Conservation (phyloP, 2,113 vertebrate genomes). For the Chelonoidis abingdonii region DNA sequence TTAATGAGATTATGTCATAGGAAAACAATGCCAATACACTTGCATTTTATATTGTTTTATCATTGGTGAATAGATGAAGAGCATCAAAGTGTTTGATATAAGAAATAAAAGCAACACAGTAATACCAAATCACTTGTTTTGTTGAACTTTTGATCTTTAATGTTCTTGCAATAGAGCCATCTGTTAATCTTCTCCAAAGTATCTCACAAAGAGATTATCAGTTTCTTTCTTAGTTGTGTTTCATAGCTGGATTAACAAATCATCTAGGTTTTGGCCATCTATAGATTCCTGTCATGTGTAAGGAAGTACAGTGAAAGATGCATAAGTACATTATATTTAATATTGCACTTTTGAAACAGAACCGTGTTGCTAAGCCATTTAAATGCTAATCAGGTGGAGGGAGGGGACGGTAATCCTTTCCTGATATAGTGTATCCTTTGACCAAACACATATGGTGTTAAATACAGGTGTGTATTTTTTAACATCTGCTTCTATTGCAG, state of each 20-base stretch:
- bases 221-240: constrained; percentile 35
- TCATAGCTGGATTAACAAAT: constrained; percentile 62
- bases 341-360: neutral
- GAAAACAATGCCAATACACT: neutral
- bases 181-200: constrained; percentile 11
- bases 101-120: neutral
- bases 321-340: neutral
- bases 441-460: neutral
- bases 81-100: neutral
- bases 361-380: constrained; percentile 61
- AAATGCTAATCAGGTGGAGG: constrained; percentile 15
- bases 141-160: neutral
- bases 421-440: constrained; percentile 18
- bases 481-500: neutral
- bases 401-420: constrained; percentile 42
- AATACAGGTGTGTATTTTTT: neutral
- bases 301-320: neutral
- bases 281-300: neutral
- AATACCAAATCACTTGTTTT: neutral
- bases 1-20: neutral
- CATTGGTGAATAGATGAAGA: neutral
- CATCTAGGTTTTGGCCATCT: constrained; percentile 11
- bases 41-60: neutral
- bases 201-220: constrained; percentile 37
- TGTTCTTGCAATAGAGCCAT: constrained; percentile 4